Base-by-base conservation (phyloP, 2,888 invertebrate species). In the Cancer borealis region DNA sequence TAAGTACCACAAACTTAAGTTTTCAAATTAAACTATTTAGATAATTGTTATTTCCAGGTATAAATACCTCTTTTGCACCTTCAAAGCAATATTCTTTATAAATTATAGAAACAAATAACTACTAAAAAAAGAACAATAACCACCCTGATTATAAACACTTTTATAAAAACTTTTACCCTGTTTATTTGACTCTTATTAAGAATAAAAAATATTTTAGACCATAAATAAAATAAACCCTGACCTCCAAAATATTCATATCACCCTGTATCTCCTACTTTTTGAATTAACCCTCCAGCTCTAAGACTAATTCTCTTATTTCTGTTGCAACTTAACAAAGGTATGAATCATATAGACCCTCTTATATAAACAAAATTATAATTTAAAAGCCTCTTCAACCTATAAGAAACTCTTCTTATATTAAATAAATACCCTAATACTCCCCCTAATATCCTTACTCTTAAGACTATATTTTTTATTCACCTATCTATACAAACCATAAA, bases 131-230 rank as follows among this genome's bases (percentile, higher is more conserved):
- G 3, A 45, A 73, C 30, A 14, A 91, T 54, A 17, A 49, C n/a
- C n/a, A n/a, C n/a, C n/a, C n/a, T n/a, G 12, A 54, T 17, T 45
- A 92, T 45, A 46, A 73, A 73, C 17, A 66, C 17, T 45, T 66
- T 46, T 92, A 92, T 73, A 73, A 54, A 92, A 30, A 92, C n/a
- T 92, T 79, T 92, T 46, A 92, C 47, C 1, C 26, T 54, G n/a
- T 91, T 10, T 54, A 60, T 8, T 12, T 91, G 10, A 6, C 8
- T n/a, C 6, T 47, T 89, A 3, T 60, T 47, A 49, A 47, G 14
- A 12, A 90, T 17, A 17, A 45, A n/a, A 45, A n/a, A n/a, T n/a
- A n/a, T n/a, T n/a, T n/a, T 26, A 46, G 45, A n/a, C 3, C 10
- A 10, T 30, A 12, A 49, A 87, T 1, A n/a, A 84, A 12, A 88